Evolutionary conservation across 2,113 vertebrate genomes (phyloP).

Genomic region (Xenopus borealis): DNA sequence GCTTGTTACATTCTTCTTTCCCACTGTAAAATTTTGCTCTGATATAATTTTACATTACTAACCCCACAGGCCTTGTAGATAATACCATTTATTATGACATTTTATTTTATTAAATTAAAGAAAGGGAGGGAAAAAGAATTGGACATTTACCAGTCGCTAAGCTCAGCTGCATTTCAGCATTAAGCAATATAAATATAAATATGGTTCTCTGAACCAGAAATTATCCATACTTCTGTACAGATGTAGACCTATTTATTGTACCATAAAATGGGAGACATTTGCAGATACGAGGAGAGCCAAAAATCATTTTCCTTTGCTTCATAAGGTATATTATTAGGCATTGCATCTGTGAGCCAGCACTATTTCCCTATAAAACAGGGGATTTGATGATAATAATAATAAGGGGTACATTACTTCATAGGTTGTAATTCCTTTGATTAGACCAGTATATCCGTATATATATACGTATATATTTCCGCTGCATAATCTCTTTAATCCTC

Average conservation of each 20-base stretch:
- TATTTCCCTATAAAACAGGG: not conserved
- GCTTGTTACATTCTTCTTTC: not conserved
- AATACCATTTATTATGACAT: not conserved
- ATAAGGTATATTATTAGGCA: not conserved
- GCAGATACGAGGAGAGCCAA: not conserved
- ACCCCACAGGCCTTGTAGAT: not conserved
- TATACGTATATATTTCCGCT: slow-evolving; percentile 2
- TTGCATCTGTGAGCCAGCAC: not conserved
- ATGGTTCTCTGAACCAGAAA: slow-evolving; percentile 1
- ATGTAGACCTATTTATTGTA: slow-evolving; percentile 9
- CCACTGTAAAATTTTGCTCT: not conserved
- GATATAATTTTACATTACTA: slow-evolving; percentile 6
- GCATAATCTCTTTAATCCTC: not conserved
- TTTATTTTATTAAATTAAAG: slow-evolving; percentile 9
- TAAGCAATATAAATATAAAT: not conserved
- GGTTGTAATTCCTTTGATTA: not conserved
- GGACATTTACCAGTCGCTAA: slow-evolving; percentile 3
- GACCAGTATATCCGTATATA: not conserved
- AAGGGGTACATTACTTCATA: not conserved
- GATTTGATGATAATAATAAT: not conserved
- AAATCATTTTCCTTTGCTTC: not conserved
- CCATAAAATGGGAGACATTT: not conserved
- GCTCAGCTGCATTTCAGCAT: slow-evolving; percentile 4
- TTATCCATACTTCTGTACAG: not conserved
- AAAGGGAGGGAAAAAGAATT: not conserved